A percentile compares a stretch with the other conserved stretches of the same genome.
These are phyloP conservation scores for Leuctra nigra DNA, from an alignment of 2,888 invertebrate genomes.

Conservation along the genomic window DNA sequence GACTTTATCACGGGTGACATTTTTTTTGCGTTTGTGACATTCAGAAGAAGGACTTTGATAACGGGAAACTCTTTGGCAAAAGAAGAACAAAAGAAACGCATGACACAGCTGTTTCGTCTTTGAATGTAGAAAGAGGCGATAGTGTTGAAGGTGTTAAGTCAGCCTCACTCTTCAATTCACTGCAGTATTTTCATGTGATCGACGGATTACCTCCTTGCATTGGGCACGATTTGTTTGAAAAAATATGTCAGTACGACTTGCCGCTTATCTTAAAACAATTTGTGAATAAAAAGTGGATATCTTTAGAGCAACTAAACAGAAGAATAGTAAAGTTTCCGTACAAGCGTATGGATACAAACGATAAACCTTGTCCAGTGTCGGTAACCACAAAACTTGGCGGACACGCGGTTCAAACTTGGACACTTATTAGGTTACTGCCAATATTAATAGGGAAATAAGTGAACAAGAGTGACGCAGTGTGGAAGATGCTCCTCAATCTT, in stretches of 20 bases:
- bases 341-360: background rate
- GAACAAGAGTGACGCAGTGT: background rate
- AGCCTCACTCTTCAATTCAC: background rate
- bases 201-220: constrained; percentile 1
- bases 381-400: background rate
- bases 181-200: background rate
- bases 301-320: background rate
- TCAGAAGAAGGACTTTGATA: background rate
- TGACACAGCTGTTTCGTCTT: background rate
- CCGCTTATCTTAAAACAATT: background rate
- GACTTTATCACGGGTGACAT: no score
- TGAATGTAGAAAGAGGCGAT: background rate
- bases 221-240: background rate
- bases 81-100: background rate
- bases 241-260: background rate
- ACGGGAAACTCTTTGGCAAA: background rate
- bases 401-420: background rate
- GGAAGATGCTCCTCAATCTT: background rate
- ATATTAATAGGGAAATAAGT: background rate
- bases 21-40: constrained; percentile 11
- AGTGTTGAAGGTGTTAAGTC: background rate
- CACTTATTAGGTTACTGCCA: background rate
- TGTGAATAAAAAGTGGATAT: background rate
- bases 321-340: background rate
- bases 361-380: background rate